Percentiles rank a stretch among this genome's conserved stretches.
These are phyloP conservation scores for Dorcus parallelipipedus DNA, from an alignment of 2,888 invertebrate species.

Conservation along the genomic window DNA sequence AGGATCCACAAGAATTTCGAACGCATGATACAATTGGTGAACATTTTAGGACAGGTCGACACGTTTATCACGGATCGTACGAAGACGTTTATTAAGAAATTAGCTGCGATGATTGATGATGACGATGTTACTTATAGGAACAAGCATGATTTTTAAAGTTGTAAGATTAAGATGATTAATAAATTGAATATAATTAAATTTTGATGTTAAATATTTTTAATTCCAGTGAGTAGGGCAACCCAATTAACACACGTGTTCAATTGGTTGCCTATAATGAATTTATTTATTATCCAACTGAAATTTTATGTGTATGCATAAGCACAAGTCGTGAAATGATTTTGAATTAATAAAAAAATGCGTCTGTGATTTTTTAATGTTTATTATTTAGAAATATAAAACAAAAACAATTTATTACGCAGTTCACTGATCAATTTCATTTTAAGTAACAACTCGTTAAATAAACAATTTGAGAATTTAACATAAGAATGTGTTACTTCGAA, in stretches of 20 bases:
- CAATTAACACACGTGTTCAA: too few species aligned
- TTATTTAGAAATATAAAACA: slow-evolving; percentile 3
- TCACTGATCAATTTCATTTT: neutral
- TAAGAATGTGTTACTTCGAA: slow-evolving; percentile 1
- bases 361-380: neutral
- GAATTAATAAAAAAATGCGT: neutral
- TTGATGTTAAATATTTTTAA: too few species aligned
- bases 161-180: too few species aligned
- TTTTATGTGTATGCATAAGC: too few species aligned
- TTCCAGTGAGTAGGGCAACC: too few species aligned
- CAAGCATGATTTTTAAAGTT: too few species aligned
- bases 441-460: slow-evolving; percentile 22
- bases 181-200: too few species aligned
- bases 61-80: slow-evolving; percentile 50
- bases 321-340: too few species aligned
- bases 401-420: neutral
- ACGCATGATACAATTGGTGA: slow-evolving; percentile 51
- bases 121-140: slow-evolving; percentile 29
- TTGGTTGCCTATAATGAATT: too few species aligned
- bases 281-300: too few species aligned
- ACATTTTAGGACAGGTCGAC: slow-evolving; percentile 53
- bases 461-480: slow-evolving; percentile 18
- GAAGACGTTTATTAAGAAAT: slow-evolving; percentile 46
- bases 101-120: slow-evolving; percentile 48
- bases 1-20: slow-evolving; percentile 50